These are phyloP conservation scores for Phalanger gymnotis DNA, from an alignment of 2,797 vertebrate species.

Conservation along the genomic window DNA sequence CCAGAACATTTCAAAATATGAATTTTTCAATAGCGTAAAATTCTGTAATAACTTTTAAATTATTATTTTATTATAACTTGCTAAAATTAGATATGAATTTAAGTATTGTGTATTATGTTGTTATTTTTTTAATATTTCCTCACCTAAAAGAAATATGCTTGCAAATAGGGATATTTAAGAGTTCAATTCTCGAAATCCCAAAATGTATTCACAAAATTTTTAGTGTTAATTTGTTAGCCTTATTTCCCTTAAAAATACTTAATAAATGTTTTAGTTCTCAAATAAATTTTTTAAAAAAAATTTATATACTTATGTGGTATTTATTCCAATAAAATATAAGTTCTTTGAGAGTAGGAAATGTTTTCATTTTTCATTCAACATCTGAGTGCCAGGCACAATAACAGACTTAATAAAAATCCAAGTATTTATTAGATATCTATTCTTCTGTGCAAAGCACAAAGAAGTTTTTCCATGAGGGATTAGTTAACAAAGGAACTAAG, in stretches of 20 bases:
- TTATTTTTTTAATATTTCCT: constrained; percentile 11
- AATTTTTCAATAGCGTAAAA: background rate
- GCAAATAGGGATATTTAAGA: background rate
- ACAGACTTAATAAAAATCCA: background rate
- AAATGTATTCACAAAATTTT: background rate
- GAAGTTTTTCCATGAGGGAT: background rate
- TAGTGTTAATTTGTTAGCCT: background rate
- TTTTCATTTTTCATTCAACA: background rate
- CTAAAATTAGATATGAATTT: background rate
- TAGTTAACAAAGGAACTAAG: background rate
- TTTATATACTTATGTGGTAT: background rate
- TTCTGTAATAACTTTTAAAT: background rate
- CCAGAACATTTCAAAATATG: background rate
- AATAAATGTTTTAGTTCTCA: background rate
- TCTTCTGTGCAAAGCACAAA: background rate
- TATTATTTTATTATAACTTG: background rate
- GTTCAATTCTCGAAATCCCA: background rate
- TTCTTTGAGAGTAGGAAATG: background rate
- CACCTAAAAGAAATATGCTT: background rate
- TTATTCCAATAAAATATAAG: background rate
- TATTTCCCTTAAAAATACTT: background rate
- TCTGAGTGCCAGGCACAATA: background rate
- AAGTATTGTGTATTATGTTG: background rate
- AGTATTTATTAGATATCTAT: background rate
- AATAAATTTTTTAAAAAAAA: background rate